phyloP scores from a whole-genome alignment of 2,113 vertebrate species.

The Malurus alboscapulatus region DNA sequence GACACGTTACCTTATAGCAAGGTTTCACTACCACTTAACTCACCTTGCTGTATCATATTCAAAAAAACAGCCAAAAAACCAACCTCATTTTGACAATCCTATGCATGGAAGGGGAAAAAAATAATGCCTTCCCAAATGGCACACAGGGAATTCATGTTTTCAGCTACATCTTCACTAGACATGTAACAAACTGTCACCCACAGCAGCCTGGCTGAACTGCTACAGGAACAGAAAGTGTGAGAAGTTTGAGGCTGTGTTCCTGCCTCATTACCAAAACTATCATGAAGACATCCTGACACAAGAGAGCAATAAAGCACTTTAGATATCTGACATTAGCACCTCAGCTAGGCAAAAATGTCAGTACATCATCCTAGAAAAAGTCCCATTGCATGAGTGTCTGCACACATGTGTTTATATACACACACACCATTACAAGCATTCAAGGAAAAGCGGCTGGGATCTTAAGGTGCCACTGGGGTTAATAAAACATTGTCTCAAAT shows the following conservation, averaged over 20 bases:
- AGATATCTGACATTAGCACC: not conserved
- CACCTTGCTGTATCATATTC: not conserved
- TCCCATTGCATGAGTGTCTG: accelerated
- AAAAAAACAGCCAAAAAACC: not conserved
- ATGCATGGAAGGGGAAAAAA: not conserved
- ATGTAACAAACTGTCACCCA: not conserved
- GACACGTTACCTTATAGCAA: not conserved
- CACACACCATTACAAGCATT: not conserved
- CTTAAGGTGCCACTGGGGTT: not conserved
- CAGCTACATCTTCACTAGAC: not conserved
- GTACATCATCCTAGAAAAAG: not conserved
- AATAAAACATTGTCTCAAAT: not conserved
- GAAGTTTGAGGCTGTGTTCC: not conserved
- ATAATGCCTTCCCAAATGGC: not conserved
- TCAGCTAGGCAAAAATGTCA: not conserved
- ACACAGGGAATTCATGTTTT: not conserved
- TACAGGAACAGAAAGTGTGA: not conserved
- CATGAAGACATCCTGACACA: not conserved
- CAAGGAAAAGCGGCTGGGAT: not conserved
- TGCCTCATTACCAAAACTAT: not conserved
- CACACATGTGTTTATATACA: accelerated
- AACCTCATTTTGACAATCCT: not conserved
- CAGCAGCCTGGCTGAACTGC: not conserved
- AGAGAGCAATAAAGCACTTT: not conserved
- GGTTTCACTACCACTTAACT: not conserved